Percentiles rank a stretch among this genome's conserved stretches.
Evolutionary conservation across 2,113 vertebrate genomes (phyloP).

Genomic region (Apeltes quadracus): DNA sequence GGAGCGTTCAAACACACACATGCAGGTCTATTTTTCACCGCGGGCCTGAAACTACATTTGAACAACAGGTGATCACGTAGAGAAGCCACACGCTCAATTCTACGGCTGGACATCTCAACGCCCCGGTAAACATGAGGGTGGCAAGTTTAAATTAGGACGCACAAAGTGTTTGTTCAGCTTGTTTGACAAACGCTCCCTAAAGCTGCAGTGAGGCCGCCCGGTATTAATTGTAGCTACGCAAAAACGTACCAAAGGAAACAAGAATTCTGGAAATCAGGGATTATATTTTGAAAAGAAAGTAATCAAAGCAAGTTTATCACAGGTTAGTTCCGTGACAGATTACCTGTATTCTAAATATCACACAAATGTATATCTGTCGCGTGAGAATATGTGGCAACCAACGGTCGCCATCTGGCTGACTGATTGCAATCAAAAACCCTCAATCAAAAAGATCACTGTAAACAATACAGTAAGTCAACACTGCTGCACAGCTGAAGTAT

Average conservation of each 20-base stretch:
- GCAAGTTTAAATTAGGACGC: background rate
- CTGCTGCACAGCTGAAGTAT: conserved; percentile 3
- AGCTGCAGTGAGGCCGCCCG: background rate
- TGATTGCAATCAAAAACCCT: background rate
- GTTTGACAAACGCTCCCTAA: background rate
- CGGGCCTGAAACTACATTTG: conserved; percentile 28
- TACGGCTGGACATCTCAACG: background rate
- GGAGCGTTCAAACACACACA: conserved; percentile 58
- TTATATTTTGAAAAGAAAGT: background rate
- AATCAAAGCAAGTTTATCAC: background rate
- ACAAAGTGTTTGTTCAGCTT: background rate
- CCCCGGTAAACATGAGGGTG: conserved; percentile 19
- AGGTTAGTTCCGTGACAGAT: background rate
- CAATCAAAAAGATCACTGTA: background rate
- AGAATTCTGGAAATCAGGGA: background rate
- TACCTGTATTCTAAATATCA: background rate
- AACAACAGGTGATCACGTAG: conserved; percentile 36
- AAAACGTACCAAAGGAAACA: conserved; percentile 6
- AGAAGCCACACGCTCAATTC: conserved; percentile 28
- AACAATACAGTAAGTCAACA: conserved; percentile 5
- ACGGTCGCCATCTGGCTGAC: background rate
- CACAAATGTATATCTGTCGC: conserved; percentile 12
- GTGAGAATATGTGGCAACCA: conserved; percentile 35
- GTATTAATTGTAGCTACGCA: conserved; percentile 10
- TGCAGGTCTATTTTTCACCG: conserved; percentile 61